Evolutionary conservation across 2,113 vertebrate species (phyloP).

Genomic region (Chloroceryle aenea): DNA sequence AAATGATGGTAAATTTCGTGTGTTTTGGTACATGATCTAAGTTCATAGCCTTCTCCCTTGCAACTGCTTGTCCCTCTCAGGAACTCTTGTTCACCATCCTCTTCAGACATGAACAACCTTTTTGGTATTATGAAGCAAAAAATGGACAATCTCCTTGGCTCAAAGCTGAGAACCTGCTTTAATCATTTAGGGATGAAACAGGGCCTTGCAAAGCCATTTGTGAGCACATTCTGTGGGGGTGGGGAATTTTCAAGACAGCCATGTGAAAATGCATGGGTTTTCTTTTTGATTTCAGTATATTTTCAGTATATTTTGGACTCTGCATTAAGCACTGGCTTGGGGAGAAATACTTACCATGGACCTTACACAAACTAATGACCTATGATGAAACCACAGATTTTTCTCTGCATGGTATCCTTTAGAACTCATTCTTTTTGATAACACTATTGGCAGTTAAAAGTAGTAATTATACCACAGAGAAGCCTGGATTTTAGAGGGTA

Average conservation of each 20-base stretch:
- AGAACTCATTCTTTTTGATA: neutral
- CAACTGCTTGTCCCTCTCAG: neutral
- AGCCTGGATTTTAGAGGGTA: neutral
- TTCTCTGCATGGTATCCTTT: neutral
- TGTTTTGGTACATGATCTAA: neutral
- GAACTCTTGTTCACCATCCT: neutral
- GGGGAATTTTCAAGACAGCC: neutral
- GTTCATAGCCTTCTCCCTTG: neutral
- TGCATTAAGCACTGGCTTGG: neutral
- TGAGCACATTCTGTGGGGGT: neutral
- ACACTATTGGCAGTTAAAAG: neutral
- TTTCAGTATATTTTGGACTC: neutral
- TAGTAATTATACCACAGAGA: neutral
- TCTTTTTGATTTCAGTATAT: neutral
- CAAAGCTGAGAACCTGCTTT: neutral
- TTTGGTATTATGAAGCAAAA: neutral
- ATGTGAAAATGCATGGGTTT: neutral
- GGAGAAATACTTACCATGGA: neutral
- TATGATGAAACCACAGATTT: accelerated
- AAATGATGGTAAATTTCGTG: neutral
- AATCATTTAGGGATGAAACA: neutral
- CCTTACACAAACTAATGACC: neutral
- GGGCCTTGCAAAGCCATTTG: neutral
- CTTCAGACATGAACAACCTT: neutral
- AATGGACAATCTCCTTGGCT: neutral